Conservation (phyloP, 2,797 vertebrate species). For the Kryptopterus vitreolus region DNA sequence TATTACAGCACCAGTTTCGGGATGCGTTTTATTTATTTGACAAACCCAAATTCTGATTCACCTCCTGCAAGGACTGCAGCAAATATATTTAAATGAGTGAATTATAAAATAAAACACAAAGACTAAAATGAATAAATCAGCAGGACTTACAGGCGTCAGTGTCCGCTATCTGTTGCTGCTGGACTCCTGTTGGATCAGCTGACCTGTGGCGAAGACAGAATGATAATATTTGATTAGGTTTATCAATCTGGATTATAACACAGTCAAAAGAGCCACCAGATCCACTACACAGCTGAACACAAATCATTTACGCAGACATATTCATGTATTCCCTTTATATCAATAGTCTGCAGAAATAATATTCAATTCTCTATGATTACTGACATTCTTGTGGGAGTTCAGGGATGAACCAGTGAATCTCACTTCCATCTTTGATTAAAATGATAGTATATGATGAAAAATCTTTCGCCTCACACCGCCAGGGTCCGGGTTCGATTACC, state of each 20-base stretch:
- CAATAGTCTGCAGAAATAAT: too few species aligned
- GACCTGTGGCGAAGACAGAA: slow-evolving; percentile 31
- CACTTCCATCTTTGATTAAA: too few species aligned
- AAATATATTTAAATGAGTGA: neutral
- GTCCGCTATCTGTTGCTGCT: slow-evolving; percentile 4
- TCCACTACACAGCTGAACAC: neutral
- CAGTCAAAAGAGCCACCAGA: neutral
- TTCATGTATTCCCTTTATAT: too few species aligned
- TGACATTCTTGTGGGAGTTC: too few species aligned
- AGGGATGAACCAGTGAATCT: too few species aligned
- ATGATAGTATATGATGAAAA: too few species aligned
- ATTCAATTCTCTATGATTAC: too few species aligned
- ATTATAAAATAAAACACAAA: neutral
- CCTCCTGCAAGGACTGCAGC: neutral
- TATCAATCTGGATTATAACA: neutral
- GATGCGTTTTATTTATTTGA: too few species aligned
- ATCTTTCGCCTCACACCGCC: too few species aligned
- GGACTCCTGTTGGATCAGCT: slow-evolving; percentile 28
- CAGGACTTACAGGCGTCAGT: slow-evolving; percentile 39
- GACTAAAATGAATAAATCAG: neutral
- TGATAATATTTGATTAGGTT: neutral
- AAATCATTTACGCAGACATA: too few species aligned
- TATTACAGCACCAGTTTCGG: too few species aligned
- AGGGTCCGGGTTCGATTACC: too few species aligned
- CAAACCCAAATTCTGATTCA: neutral